These are phyloP conservation scores for Lathamus discolor DNA, from an alignment of 2,113 vertebrate genomes.

Conservation along the genomic window DNA sequence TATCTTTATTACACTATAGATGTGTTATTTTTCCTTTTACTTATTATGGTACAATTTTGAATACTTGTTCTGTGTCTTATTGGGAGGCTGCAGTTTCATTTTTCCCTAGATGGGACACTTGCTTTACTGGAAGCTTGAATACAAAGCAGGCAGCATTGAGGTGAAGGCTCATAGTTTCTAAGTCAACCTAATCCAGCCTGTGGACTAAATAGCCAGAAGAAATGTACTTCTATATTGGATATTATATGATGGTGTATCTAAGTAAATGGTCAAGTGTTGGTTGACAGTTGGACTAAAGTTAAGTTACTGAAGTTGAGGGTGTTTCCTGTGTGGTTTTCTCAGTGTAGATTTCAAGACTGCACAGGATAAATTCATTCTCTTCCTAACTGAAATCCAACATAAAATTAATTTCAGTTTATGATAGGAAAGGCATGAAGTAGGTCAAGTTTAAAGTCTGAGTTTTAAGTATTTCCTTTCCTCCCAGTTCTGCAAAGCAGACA, in stretches of 20 bases:
- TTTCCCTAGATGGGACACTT: not conserved
- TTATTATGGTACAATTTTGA: slow-evolving; percentile 12
- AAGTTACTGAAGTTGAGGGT: not conserved
- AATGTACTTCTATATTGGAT: not conserved
- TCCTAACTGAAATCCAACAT: not conserved
- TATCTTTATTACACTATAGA: slow-evolving; percentile 44
- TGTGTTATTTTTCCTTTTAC: slow-evolving; percentile 27
- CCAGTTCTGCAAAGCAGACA: not conserved
- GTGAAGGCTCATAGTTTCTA: not conserved
- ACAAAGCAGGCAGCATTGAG: not conserved
- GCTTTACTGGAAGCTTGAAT: not conserved
- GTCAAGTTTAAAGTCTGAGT: not conserved
- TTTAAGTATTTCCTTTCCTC: not conserved
- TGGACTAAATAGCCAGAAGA: not conserved
- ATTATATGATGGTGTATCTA: not conserved
- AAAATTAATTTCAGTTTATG: not conserved
- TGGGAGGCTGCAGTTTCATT: not conserved
- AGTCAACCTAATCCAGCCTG: not conserved
- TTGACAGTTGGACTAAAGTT: not conserved
- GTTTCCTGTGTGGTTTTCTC: not conserved
- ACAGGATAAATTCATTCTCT: not conserved
- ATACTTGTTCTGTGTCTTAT: not conserved
- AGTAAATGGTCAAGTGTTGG: not conserved
- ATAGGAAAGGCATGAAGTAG: not conserved
- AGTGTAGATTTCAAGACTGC: not conserved